A percentile compares a stretch with the other conserved stretches of the same genome.
Conservation (phyloP, 2,113 vertebrate genomes). For the Parotia lawesii region DNA sequence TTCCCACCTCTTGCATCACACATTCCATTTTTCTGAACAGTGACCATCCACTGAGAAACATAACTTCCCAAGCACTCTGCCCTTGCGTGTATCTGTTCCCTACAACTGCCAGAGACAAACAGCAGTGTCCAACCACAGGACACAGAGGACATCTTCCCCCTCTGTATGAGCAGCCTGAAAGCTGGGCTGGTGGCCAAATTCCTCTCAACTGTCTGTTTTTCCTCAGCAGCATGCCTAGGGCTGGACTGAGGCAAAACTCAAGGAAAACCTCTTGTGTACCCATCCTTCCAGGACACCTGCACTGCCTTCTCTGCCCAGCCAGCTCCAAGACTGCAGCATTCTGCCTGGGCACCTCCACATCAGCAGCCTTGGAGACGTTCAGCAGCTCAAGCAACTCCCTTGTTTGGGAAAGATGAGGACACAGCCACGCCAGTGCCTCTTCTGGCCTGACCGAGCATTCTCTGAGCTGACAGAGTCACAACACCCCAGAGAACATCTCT, state of each 20-base stretch:
- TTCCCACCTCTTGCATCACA: not conserved
- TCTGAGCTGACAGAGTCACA: not conserved
- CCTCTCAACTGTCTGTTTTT: not conserved
- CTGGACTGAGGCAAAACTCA: not conserved
- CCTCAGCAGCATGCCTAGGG: not conserved
- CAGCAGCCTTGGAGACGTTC: accelerated
- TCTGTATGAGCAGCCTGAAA: not conserved
- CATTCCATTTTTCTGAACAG: not conserved
- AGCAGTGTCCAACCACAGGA: accelerated
- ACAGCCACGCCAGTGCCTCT: not conserved
- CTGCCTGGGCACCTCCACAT: not conserved
- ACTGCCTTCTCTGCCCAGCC: not conserved
- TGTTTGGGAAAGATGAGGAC: not conserved
- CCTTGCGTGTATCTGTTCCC: not conserved
- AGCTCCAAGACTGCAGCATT: not conserved
- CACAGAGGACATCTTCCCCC: not conserved
- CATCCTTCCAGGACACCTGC: not conserved
- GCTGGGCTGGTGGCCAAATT: not conserved
- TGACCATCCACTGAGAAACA: not conserved
- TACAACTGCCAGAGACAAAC: not conserved
- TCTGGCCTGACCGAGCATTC: not conserved
- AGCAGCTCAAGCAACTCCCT: not conserved
- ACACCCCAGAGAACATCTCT: not conserved
- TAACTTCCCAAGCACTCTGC: not conserved
- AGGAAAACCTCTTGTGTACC: not conserved